Evolutionary conservation across 2,888 invertebrate genomes (phyloP), one percentile per base, ranked within the genome.

Genomic region (Cordilura impudica): DNA sequence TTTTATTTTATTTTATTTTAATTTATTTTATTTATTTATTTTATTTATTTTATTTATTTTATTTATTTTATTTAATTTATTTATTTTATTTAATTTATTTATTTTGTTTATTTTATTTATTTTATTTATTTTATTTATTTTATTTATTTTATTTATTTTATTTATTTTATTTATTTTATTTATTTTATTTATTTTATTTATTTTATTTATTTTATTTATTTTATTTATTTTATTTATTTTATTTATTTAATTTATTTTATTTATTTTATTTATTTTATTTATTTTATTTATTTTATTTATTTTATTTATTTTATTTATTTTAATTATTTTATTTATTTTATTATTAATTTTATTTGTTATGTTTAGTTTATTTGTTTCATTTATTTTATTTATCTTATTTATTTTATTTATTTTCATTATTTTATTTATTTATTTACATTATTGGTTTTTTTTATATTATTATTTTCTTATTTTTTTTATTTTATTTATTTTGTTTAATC

Each of bases 301-400:
- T 47, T 47, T 47, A 47, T 47, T 47, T 47, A 47, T 47, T 47
- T 47, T 47, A 47, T 47, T 47, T 47, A 47, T 47, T 47, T 18
- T 47, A 16, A 18, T 47, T 16, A 16, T 47, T 47, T 47, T 16
- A 16, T 47, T 47, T 16, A 16, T 47, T 47, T 47, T 18, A 47
- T 47, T 47, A 18, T 12, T 16, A 18, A 18, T 14, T n/a, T n/a
- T n/a, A n/a, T n/a, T n/a, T n/a, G n/a, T n/a, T n/a, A n/a, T n/a
- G n/a, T n/a, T n/a, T n/a, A n/a, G n/a, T n/a, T n/a, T n/a, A n/a
- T n/a, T n/a, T n/a, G n/a, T n/a, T n/a, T n/a, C n/a, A n/a, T n/a
- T n/a, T n/a, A n/a, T n/a, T n/a, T n/a, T n/a, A n/a, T n/a, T n/a
- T n/a, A n/a, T n/a, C n/a, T n/a, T n/a, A n/a, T n/a, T n/a, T n/a